A percentile compares a stretch with the other conserved stretches of the same genome.
These are phyloP conservation scores for Todiramphus chloris DNA, from an alignment of 2,113 vertebrate species.

Conservation along the genomic window DNA sequence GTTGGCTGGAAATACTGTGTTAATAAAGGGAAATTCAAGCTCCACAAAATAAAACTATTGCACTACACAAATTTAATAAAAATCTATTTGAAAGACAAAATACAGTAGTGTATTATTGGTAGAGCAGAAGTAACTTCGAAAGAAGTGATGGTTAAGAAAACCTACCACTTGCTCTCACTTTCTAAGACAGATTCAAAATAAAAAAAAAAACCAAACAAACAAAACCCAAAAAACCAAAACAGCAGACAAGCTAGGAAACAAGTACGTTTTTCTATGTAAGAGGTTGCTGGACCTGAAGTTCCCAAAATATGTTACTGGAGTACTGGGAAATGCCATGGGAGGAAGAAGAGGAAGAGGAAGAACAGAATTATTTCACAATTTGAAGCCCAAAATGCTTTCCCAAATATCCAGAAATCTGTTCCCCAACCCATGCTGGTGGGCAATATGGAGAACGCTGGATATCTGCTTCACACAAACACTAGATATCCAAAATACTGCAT, in stretches of 20 bases:
- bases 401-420: neutral
- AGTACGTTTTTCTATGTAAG: neutral
- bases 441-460: neutral
- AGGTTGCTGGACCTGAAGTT: neutral
- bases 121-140: neutral
- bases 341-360: neutral
- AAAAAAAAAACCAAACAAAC: neutral
- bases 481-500: neutral
- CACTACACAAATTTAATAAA: neutral
- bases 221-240: neutral
- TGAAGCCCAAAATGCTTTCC: neutral
- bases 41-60: neutral
- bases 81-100: neutral
- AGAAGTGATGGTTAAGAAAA: neutral
- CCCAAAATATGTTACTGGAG: neutral
- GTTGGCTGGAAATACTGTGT: neutral
- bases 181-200: neutral
- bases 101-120: neutral
- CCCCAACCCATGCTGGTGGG: neutral
- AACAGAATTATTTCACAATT: neutral
- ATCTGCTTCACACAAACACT: neutral
- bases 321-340: neutral
- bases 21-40: neutral
- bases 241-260: neutral
- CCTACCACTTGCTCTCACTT: neutral